These are phyloP conservation scores for Cerastoderma edule DNA, from an alignment of 2,888 invertebrate species.

Conservation along the genomic window DNA sequence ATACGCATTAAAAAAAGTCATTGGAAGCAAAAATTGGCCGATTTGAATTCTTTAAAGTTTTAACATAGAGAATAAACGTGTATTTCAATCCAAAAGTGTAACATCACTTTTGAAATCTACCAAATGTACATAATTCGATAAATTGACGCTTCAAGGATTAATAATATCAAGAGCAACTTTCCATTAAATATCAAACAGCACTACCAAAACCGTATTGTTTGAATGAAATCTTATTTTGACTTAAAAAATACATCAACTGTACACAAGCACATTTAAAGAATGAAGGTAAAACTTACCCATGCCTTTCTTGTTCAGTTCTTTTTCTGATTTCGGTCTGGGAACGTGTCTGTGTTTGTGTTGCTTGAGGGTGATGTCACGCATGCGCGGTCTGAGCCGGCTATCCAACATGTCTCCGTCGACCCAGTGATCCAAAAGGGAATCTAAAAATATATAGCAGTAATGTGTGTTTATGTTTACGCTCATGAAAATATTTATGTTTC, in stretches of 20 bases:
- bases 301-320: constrained; percentile 37
- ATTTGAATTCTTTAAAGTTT: no score
- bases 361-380: constrained; percentile 93
- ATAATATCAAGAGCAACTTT: background rate
- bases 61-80: no score
- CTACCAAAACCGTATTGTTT: background rate
- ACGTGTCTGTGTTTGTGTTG: constrained; percentile 97
- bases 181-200: background rate
- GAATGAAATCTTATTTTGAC: background rate
- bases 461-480: no score
- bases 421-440: constrained; percentile 71
- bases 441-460: no score
- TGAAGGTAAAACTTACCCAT: constrained; percentile 24
- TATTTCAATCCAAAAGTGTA: no score
- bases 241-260: background rate
- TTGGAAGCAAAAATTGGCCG: no score
- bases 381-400: constrained; percentile 86
- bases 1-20: no score
- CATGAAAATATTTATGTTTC: no score
- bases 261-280: no score
- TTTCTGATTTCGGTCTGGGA: constrained; percentile 77
- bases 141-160: no score
- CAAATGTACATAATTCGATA: no score
- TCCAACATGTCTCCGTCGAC: constrained; percentile 64
- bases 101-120: no score